Conservation (phyloP, 2,113 vertebrate species). For the Melanocharis versteri region DNA sequence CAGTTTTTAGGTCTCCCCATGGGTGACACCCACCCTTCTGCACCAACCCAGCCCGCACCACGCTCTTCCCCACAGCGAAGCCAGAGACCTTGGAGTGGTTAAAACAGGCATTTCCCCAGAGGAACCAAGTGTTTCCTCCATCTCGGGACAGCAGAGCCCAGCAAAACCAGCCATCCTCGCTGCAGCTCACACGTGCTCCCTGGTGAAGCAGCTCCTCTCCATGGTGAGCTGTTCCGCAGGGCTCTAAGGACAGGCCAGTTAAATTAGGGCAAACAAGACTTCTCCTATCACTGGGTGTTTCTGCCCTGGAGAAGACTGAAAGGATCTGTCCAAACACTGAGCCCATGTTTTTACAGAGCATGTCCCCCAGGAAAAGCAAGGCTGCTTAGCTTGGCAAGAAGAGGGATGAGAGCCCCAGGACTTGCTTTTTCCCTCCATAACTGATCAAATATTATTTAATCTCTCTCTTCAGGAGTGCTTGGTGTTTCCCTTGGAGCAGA, state of each 20-base stretch:
- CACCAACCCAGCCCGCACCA: background rate
- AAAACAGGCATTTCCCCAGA: background rate
- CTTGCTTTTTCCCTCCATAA: background rate
- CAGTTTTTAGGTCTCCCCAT: background rate
- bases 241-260: background rate
- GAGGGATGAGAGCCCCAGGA: background rate
- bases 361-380: background rate
- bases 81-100: background rate
- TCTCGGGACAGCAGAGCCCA: background rate
- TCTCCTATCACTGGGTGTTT: background rate
- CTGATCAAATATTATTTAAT: background rate
- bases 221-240: background rate
- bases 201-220: background rate
- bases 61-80: background rate
- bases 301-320: background rate
- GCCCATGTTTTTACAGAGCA: background rate
- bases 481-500: background rate
- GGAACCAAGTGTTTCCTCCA: background rate
- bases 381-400: background rate
- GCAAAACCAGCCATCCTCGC: accelerated
- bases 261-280: background rate
- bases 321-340: background rate
- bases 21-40: background rate
- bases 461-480: background rate
- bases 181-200: background rate